Conservation (phyloP, 2,797 vertebrate species). For the Rhyacichthys aspro region DNA sequence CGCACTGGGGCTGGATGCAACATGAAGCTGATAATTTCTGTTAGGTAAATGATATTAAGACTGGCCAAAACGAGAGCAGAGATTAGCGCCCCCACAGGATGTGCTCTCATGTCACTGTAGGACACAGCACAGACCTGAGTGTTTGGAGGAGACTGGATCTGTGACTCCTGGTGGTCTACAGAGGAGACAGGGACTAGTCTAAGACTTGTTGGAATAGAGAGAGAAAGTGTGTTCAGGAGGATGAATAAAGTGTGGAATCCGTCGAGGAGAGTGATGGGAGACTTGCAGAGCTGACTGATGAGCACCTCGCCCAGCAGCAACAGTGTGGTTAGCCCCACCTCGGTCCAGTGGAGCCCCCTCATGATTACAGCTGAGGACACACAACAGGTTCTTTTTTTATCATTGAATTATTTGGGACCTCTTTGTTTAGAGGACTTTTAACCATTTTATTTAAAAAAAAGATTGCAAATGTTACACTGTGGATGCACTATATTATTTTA, state of each 20-base stretch:
- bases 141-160: background rate
- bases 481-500: too few species aligned
- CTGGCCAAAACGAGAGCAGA: conserved; percentile 75
- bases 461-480: too few species aligned
- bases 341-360: conserved; percentile 51
- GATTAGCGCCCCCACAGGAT: conserved; percentile 67
- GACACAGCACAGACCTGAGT: conserved; percentile 21
- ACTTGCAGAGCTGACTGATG: conserved; percentile 74
- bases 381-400: too few species aligned
- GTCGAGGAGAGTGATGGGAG: conserved; percentile 75
- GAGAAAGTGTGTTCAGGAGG: conserved; percentile 59
- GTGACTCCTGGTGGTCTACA: background rate
- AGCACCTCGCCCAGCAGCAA: conserved; percentile 74
- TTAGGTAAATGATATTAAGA: conserved; percentile 72
- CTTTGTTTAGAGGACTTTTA: too few species aligned
- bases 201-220: conserved; percentile 2
- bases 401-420: too few species aligned
- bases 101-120: conserved; percentile 53
- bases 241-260: conserved; percentile 80
- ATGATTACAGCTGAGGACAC: conserved; percentile 54
- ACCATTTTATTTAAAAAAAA: too few species aligned
- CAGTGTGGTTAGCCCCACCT: conserved; percentile 63
- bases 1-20: conserved; percentile 66
- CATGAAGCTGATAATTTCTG: conserved; percentile 71
- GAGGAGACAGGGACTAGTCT: background rate